Percentiles rank a stretch among this genome's conserved stretches.
Conservation (phyloP, 2,888 invertebrate species). For the Drosophila mettleri region DNA sequence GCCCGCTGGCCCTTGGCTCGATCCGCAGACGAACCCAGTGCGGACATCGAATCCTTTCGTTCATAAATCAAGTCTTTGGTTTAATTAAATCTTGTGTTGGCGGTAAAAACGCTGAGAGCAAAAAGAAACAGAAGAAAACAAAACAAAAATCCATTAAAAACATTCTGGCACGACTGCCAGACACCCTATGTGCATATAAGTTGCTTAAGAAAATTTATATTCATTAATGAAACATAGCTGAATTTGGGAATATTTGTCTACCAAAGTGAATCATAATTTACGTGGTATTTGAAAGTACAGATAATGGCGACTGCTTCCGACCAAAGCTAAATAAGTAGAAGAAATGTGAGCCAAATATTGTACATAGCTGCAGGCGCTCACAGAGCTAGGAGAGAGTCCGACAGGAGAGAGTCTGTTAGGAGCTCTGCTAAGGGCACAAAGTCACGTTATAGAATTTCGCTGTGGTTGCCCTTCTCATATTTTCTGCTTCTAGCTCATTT, state of each 20-base stretch:
- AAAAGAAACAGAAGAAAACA: slow-evolving; percentile 33
- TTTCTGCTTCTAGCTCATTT: slow-evolving; percentile 66
- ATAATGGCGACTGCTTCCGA: slow-evolving; percentile 22
- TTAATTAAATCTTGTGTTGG: slow-evolving; percentile 86
- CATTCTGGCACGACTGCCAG: fast-evolving
- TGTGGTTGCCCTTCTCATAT: slow-evolving; percentile 65
- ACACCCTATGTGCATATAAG: no score
- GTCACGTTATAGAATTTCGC: slow-evolving; percentile 70
- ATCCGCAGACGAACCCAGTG: slow-evolving; percentile 52
- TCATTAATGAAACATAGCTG: not conserved
- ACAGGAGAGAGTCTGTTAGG: no score
- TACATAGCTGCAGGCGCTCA: slow-evolving; percentile 52
- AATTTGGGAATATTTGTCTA: no score
- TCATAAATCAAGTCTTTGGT: slow-evolving; percentile 86
- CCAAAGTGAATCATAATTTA: no score
- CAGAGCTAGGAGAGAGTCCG: no score
- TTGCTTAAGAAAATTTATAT: no score
- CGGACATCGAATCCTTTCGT: slow-evolving; percentile 80
- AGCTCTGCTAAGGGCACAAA: slow-evolving; percentile 24
- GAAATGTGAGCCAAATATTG: slow-evolving; percentile 61
- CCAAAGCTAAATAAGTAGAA: slow-evolving; percentile 56
- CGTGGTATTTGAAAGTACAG: slow-evolving; percentile 30
- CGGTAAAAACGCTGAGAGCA: slow-evolving; percentile 80
- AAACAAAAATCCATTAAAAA: slow-evolving; percentile 19
- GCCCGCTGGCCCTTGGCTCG: slow-evolving; percentile 9